Base-by-base conservation (phyloP, 2,113 vertebrate genomes). In the Mesitornis unicolor region DNA sequence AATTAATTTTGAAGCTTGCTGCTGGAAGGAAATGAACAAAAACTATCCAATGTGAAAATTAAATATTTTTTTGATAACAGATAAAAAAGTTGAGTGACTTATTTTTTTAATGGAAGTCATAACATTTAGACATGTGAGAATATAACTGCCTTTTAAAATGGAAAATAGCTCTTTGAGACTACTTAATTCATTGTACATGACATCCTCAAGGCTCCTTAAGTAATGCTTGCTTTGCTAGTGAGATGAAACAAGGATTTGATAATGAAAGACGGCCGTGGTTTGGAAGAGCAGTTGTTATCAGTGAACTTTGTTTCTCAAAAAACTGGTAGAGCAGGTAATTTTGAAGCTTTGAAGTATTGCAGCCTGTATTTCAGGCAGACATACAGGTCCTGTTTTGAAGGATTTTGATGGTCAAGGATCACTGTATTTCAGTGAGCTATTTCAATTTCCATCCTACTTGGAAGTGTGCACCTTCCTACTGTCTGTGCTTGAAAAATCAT, bases 51-150 rank as follows among this genome's bases (percentile, higher is more conserved):
- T 42, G 42, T 77, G 71, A 81, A 87, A 69, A 38, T 75, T 3
- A 9, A 50, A 16, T 2, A 20, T 69, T 64, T 19, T 22, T 1
- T 74, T 90, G n/a, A n/a, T n/a, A 80, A 77, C 69, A 87, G 86
- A 68, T 54, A 59, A 51, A 91, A 86, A 84, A 63, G 38, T 87
- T 92, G 84, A 94, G 63, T 94, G 76, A 68, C 53, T 90, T 33
- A 35, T 57, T 73, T 61, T 94, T 95, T 77, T 25, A 51, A 74
- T 43, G 26, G 26, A 87, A 96, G 78, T 89, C 90, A 91, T 84
- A 93, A 93, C 57, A 82, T 95, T 96, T 95, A 84, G 69, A 93
- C 13, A 3, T 78, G 42, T 75, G 56, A 54, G 68, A 97, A 54
- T 51, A 28, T 35, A 93, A 79, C 43, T 82, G 73, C 53, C 60